A percentile compares a stretch with the other conserved stretches of the same genome.
phyloP scores from a whole-genome alignment of 2,888 invertebrate species.

The Euplexia lucipara region DNA sequence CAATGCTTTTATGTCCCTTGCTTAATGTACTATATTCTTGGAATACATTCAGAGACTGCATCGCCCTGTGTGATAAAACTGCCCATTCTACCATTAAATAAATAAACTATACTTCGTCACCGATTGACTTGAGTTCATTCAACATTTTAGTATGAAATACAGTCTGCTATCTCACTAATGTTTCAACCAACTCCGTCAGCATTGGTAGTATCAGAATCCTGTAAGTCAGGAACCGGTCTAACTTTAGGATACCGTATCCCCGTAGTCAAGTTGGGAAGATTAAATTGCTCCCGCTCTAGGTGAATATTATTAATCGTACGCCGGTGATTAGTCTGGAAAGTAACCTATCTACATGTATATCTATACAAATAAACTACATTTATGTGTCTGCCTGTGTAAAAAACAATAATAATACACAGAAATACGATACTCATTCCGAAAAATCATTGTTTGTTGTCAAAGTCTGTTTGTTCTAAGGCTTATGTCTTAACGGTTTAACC shows the following conservation, averaged over 20 bases:
- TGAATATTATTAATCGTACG: conserved; percentile 18
- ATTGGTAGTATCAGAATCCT: conserved; percentile 9
- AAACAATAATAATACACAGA: too few species aligned
- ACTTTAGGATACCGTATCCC: conserved; percentile 30
- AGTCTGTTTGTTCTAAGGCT: too few species aligned
- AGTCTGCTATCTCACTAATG: not conserved
- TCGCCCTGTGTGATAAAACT: too few species aligned
- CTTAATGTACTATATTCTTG: too few species aligned
- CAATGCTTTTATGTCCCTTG: too few species aligned
- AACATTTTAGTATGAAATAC: conserved; percentile 10
- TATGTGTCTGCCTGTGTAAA: too few species aligned
- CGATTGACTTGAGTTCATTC: conserved; percentile 1
- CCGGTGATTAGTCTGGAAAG: not conserved
- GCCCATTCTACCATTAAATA: too few species aligned
- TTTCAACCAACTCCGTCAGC: conserved; percentile 7
- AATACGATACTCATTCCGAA: too few species aligned
- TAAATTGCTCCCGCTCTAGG: conserved; percentile 13
- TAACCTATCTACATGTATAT: not conserved
- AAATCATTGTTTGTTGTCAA: too few species aligned
- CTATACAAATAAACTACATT: too few species aligned
- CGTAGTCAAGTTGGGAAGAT: conserved; percentile 13
- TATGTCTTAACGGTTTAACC: too few species aligned
- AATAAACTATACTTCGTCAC: not conserved
- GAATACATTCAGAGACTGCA: too few species aligned
- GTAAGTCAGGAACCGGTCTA: conserved; percentile 6